Evolutionary conservation across 2,113 vertebrate species (phyloP).

Genomic region (Sylvilagus bachmani): DNA sequence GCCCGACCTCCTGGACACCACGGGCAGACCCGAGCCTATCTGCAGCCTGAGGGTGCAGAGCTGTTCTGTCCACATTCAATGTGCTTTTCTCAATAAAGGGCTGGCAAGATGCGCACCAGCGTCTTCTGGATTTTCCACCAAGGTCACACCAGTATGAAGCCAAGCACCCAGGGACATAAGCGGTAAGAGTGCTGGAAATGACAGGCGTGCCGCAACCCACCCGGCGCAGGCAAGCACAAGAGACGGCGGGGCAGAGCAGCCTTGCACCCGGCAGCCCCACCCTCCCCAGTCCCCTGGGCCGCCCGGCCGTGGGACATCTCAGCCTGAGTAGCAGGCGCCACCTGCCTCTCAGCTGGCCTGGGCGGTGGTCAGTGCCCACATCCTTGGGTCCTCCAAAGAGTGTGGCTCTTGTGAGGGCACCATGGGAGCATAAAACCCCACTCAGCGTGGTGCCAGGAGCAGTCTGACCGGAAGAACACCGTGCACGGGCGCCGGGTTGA

Average conservation of each 20-base stretch:
- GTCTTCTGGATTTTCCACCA: not conserved
- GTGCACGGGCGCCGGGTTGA: not conserved
- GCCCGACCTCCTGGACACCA: not conserved
- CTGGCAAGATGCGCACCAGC: not conserved
- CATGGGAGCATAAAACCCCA: not conserved
- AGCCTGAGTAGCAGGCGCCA: not conserved
- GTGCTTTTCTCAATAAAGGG: not conserved
- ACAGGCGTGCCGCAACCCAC: not conserved
- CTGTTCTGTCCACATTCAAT: not conserved
- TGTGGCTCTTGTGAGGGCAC: not conserved
- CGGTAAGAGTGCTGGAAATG: not conserved
- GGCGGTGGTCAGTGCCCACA: not conserved
- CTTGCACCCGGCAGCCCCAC: not conserved
- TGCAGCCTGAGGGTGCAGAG: not conserved
- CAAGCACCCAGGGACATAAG: not conserved
- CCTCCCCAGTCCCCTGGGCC: not conserved
- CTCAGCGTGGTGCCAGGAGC: not conserved
- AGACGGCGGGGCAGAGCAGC: not conserved
- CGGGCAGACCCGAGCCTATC: not conserved
- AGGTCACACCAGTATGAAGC: not conserved
- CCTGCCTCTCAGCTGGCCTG: not conserved
- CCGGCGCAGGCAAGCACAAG: accelerated
- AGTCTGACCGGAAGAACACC: not conserved
- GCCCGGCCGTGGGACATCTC: not conserved
- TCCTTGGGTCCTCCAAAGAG: not conserved